Percentiles rank a stretch among this genome's conserved stretches.
Evolutionary conservation across 2,797 vertebrate species (phyloP).

Genomic region (Rhynchonycteris naso): DNA sequence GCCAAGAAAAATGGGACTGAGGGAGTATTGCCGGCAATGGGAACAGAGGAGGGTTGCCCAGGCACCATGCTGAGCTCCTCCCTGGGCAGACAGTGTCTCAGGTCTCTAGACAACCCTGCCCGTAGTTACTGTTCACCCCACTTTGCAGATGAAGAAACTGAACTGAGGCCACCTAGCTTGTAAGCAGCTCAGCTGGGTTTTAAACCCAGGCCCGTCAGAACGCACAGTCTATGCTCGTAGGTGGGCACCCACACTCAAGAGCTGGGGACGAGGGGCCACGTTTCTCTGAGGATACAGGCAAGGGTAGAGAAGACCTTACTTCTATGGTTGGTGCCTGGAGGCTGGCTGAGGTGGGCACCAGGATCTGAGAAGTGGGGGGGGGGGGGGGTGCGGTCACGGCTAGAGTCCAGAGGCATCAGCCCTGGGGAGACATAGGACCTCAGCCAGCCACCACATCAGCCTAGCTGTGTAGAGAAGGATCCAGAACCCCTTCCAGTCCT

Average conservation of each 20-base stretch:
- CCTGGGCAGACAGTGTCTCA: not conserved
- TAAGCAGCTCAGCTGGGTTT: not conserved
- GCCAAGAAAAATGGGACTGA: not conserved
- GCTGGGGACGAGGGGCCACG: accelerated
- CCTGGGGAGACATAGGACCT: not conserved
- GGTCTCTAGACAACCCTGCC: not conserved
- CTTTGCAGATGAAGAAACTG: not conserved
- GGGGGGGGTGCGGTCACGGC: no score
- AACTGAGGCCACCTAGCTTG: not conserved
- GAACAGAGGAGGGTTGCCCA: not conserved
- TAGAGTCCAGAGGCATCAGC: not conserved
- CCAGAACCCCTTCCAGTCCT: not conserved
- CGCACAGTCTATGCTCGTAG: not conserved
- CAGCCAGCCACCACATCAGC: not conserved
- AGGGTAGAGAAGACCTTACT: not conserved
- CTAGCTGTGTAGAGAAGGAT: not conserved
- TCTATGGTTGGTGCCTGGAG: not conserved
- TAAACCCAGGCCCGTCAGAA: not conserved
- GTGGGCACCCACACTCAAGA: not conserved
- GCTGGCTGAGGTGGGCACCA: no score
- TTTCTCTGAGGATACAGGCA: not conserved
- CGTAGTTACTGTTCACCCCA: not conserved
- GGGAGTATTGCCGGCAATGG: accelerated
- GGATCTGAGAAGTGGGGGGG: not conserved
- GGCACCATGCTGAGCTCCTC: accelerated